These are phyloP conservation scores for Epinephelus moara DNA, from an alignment of 2,113 vertebrate genomes.

Conservation along the genomic window DNA sequence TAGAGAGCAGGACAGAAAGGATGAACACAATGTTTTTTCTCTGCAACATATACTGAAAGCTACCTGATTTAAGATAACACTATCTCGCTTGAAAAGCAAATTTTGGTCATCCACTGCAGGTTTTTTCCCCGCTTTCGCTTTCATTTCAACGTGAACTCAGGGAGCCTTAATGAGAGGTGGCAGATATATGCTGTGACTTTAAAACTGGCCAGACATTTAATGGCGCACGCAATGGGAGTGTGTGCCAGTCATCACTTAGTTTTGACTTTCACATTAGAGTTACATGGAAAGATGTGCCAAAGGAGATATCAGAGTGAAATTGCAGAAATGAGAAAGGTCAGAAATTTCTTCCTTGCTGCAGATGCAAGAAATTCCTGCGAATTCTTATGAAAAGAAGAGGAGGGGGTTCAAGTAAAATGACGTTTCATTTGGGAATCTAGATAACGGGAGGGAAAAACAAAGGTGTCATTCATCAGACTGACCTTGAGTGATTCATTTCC, in stretches of 20 bases:
- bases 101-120: conserved; percentile 20
- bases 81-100: not conserved
- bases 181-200: not conserved
- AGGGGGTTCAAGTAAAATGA: conserved; percentile 4
- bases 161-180: not conserved
- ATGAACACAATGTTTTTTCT: conserved; percentile 7
- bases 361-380: not conserved
- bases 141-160: conserved; percentile 4
- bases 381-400: too few species aligned
- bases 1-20: conserved; percentile 20
- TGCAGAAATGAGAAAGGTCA: conserved; percentile 49
- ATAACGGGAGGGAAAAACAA: conserved; percentile 10
- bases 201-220: not conserved
- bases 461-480: not conserved
- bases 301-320: not conserved
- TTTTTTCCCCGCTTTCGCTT: conserved; percentile 54
- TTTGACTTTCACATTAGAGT: not conserved
- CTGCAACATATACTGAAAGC: conserved; percentile 4
- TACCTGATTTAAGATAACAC: conserved; percentile 43
- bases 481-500: not conserved
- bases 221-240: too few species aligned
- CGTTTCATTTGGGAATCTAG: not conserved
- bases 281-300: not conserved
- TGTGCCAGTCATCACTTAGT: not conserved
- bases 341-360: not conserved